Evolutionary conservation across 2,797 vertebrate genomes (phyloP).

Genomic region (Cuculus canorus): DNA sequence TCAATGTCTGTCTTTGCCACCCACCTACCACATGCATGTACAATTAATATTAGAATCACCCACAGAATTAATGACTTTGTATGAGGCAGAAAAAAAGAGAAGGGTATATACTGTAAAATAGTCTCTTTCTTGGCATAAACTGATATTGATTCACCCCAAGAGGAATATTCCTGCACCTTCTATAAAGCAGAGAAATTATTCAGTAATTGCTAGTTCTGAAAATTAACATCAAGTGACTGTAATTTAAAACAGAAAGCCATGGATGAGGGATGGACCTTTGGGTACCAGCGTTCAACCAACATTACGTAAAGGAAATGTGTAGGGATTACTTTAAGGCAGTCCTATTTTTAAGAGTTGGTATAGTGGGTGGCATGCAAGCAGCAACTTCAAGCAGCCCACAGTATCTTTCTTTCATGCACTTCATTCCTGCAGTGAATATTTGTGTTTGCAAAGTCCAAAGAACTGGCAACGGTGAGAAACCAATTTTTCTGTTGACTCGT

Average conservation of each 20-base stretch:
- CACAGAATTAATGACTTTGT: conserved; percentile 34
- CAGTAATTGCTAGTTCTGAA: conserved; percentile 6
- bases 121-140: conserved; percentile 9
- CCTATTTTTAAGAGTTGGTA: conserved; percentile 12
- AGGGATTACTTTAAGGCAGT: background rate
- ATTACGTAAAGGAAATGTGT: background rate
- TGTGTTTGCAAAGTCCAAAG: conserved; percentile 25
- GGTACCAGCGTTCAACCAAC: background rate
- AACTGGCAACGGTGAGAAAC: background rate
- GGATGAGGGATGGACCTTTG: background rate
- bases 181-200: background rate
- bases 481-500: conserved; percentile 30
- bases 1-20: conserved; percentile 56
- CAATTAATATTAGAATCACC: conserved; percentile 58
- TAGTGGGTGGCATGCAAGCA: conserved; percentile 31
- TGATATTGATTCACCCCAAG: conserved; percentile 48
- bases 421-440: conserved; percentile 11
- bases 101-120: background rate
- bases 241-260: background rate
- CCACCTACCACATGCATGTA: conserved; percentile 54
- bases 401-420: conserved; percentile 31
- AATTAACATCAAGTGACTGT: background rate
- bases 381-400: conserved; percentile 16
- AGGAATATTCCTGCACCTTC: conserved; percentile 32
- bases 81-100: background rate